These are phyloP conservation scores for Cosmopolites sordidus DNA, from an alignment of 2,888 invertebrate species.

Conservation along the genomic window DNA sequence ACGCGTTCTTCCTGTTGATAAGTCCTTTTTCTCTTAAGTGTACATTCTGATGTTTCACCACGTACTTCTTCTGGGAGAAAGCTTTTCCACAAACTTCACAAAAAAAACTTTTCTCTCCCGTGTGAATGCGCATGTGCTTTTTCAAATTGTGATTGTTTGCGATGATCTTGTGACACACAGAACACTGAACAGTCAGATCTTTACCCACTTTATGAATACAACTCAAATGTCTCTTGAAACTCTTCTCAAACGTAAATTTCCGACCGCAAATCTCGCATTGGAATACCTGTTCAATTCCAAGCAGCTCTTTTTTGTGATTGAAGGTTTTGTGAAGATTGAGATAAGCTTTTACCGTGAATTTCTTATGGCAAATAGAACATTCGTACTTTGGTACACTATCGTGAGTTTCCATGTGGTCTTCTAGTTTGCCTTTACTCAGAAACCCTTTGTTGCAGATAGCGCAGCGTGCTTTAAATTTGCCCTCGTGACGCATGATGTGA, in stretches of 20 bases:
- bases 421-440: constrained; percentile 28
- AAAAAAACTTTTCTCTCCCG: constrained; percentile 37
- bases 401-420: constrained; percentile 40
- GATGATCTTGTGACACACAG: constrained; percentile 36
- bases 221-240: constrained; percentile 38
- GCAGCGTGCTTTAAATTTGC: constrained; percentile 29
- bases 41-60: constrained; percentile 30
- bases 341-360: constrained; percentile 34
- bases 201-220: constrained; percentile 39
- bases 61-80: constrained; percentile 34
- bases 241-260: constrained; percentile 39
- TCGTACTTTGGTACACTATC: constrained; percentile 37
- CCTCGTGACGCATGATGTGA: constrained; percentile 29
- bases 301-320: constrained; percentile 40
- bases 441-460: constrained; percentile 37
- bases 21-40: constrained; percentile 6
- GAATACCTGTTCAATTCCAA: constrained; percentile 35
- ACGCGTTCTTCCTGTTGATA: background rate
- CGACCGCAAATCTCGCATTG: constrained; percentile 37
- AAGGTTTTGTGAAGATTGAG: constrained; percentile 35
- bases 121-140: constrained; percentile 40
- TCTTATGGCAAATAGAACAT: constrained; percentile 41
- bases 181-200: constrained; percentile 35
- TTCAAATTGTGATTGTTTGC: constrained; percentile 40
- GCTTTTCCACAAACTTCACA: constrained; percentile 39